A percentile compares a stretch with the other conserved stretches of the same genome.
Conservation (phyloP, 1,140 invertebrate species). For the Caenorhabditis briggsae region DNA sequence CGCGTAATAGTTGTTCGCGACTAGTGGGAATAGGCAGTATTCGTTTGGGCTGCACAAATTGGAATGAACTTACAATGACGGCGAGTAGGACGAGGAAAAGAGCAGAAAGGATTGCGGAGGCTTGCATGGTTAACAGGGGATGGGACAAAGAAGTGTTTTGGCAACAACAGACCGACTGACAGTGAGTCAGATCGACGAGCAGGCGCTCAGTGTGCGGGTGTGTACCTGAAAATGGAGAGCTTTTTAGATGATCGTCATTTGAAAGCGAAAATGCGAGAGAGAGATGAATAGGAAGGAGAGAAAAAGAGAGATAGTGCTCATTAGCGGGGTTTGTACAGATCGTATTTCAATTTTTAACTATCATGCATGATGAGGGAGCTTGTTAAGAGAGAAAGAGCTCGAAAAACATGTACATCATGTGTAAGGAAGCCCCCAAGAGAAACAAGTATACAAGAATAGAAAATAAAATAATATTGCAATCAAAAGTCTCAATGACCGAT, state of each 20-base stretch:
- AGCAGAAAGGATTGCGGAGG: constrained; percentile 22
- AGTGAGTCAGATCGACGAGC: constrained; percentile 21
- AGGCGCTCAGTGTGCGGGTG: constrained; percentile 45
- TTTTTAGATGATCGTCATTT: constrained; percentile 19
- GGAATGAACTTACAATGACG: constrained; percentile 57
- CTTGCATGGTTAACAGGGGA: constrained; percentile 30
- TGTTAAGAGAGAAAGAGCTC: background rate
- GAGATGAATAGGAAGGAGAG: background rate
- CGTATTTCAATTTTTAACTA: constrained; percentile 7
- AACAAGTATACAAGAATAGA: background rate
- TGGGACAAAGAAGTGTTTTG: background rate
- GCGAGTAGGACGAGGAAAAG: constrained; percentile 56
- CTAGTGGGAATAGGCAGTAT: constrained; percentile 52
- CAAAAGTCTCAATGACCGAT: too few species aligned
- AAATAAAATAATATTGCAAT: background rate
- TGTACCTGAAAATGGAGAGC: constrained; percentile 55
- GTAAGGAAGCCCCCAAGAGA: constrained; percentile 15
- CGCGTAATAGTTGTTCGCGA: constrained; percentile 46
- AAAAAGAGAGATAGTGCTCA: background rate
- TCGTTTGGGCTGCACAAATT: constrained; percentile 31
- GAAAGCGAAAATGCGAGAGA: background rate
- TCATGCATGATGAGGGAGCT: too few species aligned
- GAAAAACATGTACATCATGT: constrained; percentile 30
- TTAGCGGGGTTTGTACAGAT: constrained; percentile 33
- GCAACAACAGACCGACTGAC: constrained; percentile 47